Evolutionary conservation across 2,797 vertebrate genomes (phyloP), one percentile per base, ranked within the genome.

Genomic region (Manis pentadactyla): DNA sequence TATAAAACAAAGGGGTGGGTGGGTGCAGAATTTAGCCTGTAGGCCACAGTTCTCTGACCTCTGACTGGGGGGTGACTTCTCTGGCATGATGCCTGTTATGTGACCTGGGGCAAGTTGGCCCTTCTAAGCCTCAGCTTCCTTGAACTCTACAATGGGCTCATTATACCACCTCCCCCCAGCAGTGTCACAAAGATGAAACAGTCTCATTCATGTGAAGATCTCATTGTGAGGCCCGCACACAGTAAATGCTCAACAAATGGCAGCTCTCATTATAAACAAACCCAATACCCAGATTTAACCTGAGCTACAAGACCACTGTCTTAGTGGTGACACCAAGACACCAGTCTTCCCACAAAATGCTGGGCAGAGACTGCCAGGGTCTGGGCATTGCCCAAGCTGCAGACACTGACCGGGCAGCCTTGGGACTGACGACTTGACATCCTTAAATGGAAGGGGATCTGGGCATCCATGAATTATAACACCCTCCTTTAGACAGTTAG

Each of bases 321-420:
- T 64, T 10, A 4, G 27, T 13, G 31, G 39, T 21, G 84, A 49
- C 34, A 37, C 13, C 8, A 18, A 39, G 10, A 39, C 6, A 21
- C 31, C 29, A 18, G 2, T 63, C 61, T 94, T 46, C 15, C 27
- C 88, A 37, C 15, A 27, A 63, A 31, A 39, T 46, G 10, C 87
- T 25, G 21, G 55, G 55, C 31, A 34, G 64, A 68, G 15, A 68
- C 11, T 19, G 14, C 31, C 19, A 42, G 46, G 66, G 0, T 37
- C 4, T 11, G 0, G 1, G 19, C 37, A 14, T 4, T 27, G 18
- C 23, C 39, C 34, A 0, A 27, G 29, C 18, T 3, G 2, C 0
- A 21, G 7, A 53, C 4, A 29, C 0, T 61, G 10, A 61, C 11
- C 5, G 5, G 55, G 27, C 29, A 37, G 23, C 17, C 55, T 23